Evolutionary conservation across 2,113 vertebrate species (phyloP), one percentile per base, ranked within the genome.

Genomic region (Machaerirhynchus nigripectus): DNA sequence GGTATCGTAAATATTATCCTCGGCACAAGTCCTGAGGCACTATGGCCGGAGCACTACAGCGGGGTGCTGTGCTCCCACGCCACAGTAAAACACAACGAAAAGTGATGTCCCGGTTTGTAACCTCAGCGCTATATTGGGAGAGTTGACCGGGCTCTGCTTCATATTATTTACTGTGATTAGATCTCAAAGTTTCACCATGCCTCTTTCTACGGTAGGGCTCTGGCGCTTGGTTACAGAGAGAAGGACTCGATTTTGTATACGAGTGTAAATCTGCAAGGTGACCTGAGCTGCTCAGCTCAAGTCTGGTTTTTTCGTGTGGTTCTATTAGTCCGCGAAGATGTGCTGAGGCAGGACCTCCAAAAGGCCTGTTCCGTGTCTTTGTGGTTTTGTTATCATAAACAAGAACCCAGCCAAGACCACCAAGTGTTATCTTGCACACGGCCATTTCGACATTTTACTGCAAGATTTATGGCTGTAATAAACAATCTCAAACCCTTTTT

Each of bases 351-450:
- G 96, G 97, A 96, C 98, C 95, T 97, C 97, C 95, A 97, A 98
- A 97, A 98, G 98, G 98, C 97, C 98, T 98, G 98, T 98, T 98
- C 98, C 98, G 98, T 97, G 98, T 98, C 98, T 98, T 97, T 97
- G 97, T 95, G 96, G 98, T 97, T 98, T 98, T 95, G 91, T 94
- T 98, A 98, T 98, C 98, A 98, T 98, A 98, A 98, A 98, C 98
- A 98, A 97, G 97, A 98, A 97, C 85, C 97, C 97, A 97, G 98
- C 98, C 98, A 98, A 98, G 98, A 98, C 98, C 98, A 98, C 98
- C 98, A 98, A 98, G 98, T 97, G 97, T 98, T 98, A 98, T 98
- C 98, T 98, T 97, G 93, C 97, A 97, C 97, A 98, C 97, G 81
- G 98, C 97, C 98, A 97, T 98, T 98, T 98, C 98, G 98, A 98